Evolutionary conservation across 2,113 vertebrate genomes (phyloP), one percentile per base, ranked within the genome.

Genomic region (Sinocyclocheilus anshuiensis): DNA sequence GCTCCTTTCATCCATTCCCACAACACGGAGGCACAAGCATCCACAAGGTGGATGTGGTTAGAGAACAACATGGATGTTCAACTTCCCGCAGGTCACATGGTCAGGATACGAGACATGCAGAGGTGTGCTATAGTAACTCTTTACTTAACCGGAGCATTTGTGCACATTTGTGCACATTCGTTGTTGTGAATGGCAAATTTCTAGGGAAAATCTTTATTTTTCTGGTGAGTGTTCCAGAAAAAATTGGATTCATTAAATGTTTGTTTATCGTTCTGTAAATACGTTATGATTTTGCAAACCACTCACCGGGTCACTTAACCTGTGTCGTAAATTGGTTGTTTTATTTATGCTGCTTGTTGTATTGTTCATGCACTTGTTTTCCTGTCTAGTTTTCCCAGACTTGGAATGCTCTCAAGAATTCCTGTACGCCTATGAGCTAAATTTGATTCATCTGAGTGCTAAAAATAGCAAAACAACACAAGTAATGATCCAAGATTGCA

Each of bases 31-130:
- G 36, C 90, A 78, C 82, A 71, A 82, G 77, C 77, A 33, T 78
- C 72, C 72, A 89, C 88, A 90, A 92, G 91, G 91, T 77, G 61
- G 83, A 92, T 91, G 89, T 86, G 76, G 77, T 86, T 87, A 88
- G 89, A 85, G 88, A 69, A 86, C 88, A 90, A 86, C 65, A 85
- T 90, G 83, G 90, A 92, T 83, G 71, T 90, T 92, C 86, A 90
- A 88, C 92, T 93, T 94, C 92, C 93, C 89, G 81, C 63, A 61
- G 81, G 84, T 92, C 90, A 84, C 74, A 84, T 83, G 91, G 90
- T 86, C 87, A 87, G 90, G 87, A 90, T 36, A 72, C 86, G 86
- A 90, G 50, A 57, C 45, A 29, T 39, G 72, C 29, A 33, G 63
- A 79, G 87, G 84, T 92, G 90, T 86, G 83, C 85, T 89, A 88